Conservation (phyloP, 30 jellyfish, hydroid and myxozoan species). For the Aurelia sp. region DNA sequence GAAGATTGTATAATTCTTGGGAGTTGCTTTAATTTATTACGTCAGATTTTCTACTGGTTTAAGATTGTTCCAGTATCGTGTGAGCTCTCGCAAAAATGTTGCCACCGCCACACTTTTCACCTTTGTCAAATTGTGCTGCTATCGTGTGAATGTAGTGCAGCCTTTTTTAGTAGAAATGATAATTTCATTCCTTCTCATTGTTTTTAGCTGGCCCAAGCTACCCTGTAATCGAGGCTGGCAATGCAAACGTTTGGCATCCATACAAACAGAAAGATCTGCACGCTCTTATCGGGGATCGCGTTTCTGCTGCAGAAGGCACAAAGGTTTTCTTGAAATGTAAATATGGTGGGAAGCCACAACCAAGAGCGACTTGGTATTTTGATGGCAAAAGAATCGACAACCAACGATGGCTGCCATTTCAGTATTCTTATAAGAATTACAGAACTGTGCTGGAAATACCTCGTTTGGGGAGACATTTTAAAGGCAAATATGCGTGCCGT, state of each 20-base stretch:
- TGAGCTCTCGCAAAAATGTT: no score
- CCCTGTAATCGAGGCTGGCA: constrained; percentile 68
- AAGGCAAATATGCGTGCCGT: constrained; percentile 75
- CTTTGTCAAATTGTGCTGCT: no score
- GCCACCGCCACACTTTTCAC: no score
- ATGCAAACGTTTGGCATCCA: constrained; percentile 78
- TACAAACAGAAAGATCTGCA: constrained; percentile 6
- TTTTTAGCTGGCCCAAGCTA: constrained; percentile 6
- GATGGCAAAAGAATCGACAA: constrained; percentile 70
- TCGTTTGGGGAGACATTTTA: constrained; percentile 22
- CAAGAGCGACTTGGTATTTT: constrained; percentile 79
- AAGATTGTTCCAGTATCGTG: no score
- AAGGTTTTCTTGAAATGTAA: constrained; percentile 51
- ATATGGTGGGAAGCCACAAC: constrained; percentile 84
- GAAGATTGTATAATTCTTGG: no score
- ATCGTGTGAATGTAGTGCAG: no score
- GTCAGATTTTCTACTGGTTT: no score
- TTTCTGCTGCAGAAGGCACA: constrained; percentile 80
- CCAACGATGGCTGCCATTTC: constrained; percentile 17
- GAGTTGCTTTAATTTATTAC: no score
- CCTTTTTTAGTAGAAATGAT: no score
- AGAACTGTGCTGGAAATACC: constrained; percentile 64
- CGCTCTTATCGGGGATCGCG: constrained; percentile 76
- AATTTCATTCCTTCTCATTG: background rate
- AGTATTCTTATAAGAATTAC: constrained; percentile 54